Base-by-base conservation (phyloP, 2,888 invertebrate species). In the Sesamia inferens region DNA sequence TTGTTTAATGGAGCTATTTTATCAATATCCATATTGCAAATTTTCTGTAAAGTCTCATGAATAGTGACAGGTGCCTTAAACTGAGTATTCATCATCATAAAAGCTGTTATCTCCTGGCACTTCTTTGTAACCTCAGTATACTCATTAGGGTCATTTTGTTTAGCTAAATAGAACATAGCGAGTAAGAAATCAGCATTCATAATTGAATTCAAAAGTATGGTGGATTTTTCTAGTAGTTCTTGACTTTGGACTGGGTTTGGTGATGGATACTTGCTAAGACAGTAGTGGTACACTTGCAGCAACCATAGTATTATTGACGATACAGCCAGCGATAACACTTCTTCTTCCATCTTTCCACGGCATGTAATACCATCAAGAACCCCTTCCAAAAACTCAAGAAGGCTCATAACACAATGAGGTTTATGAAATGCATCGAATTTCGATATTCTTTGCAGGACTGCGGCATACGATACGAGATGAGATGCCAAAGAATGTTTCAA, bases 401-500 rank as follows among this genome's bases (percentile, higher is more conserved):
- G 95, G 84, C 98, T 98, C 31, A 98, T 96, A 59, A 99, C 97
- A 91, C 99, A 99, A 91, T 99, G 98, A 0, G 98, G 98, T 90
- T 99, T 98, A 76, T 98, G 97, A 89, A 98, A 97, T 67, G 98
- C 98, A 85, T 98, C 98, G 93, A 98, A 99, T 93, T 98, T 98
- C 68, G 98, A 98, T 78, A 99, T 98, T 88, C 98, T 97, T 89
- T 98, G 98, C 47, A 99, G 93, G 0, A 99, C 99, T 7, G 99
- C 98, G 10, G 98, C 98, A 91, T 99, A 98, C 0, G 99, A 99
- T 0, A 99, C 98, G 81, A 99, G 94, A 94, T 99, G 99, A 10
- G 99, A 98, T 85, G 98, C 98, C 70, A 99, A 93, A 2, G 99
- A 99, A 95, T 99, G 99, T 92, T 98, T 98, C 78, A 99, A 96